These are phyloP conservation scores for Lutjanus campechanus DNA, from an alignment of 2,797 vertebrate species.

Conservation along the genomic window DNA sequence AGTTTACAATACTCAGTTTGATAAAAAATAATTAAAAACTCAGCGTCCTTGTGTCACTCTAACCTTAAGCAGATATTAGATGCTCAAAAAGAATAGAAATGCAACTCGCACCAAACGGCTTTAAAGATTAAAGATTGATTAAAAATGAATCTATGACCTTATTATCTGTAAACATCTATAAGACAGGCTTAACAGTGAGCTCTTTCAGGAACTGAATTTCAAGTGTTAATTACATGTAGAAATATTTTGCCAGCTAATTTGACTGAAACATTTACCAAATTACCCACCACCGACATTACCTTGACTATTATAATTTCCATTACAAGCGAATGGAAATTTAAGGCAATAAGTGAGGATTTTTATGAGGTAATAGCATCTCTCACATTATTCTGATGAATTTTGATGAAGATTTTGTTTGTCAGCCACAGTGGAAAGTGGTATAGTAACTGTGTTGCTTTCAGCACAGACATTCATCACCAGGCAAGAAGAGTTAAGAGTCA, in stretches of 20 bases:
- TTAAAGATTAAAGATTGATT: neutral
- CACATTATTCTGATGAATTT: neutral
- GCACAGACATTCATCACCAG: neutral
- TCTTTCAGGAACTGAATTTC: neutral
- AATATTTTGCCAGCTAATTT: neutral
- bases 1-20: neutral
- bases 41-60: neutral
- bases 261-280: neutral
- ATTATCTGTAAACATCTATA: neutral
- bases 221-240: neutral
- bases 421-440: neutral
- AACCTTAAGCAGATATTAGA: neutral
- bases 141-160: neutral
- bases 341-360: neutral
- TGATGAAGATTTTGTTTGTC: neutral
- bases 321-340: neutral
- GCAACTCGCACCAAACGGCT: neutral
- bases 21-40: neutral
- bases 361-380: neutral
- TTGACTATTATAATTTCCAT: neutral
- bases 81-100: neutral
- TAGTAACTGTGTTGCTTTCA: neutral
- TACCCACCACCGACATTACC: neutral
- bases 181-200: neutral
- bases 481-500: neutral